phyloP scores from a whole-genome alignment of 1,140 invertebrate species.

The Lepidurus packardi region DNA sequence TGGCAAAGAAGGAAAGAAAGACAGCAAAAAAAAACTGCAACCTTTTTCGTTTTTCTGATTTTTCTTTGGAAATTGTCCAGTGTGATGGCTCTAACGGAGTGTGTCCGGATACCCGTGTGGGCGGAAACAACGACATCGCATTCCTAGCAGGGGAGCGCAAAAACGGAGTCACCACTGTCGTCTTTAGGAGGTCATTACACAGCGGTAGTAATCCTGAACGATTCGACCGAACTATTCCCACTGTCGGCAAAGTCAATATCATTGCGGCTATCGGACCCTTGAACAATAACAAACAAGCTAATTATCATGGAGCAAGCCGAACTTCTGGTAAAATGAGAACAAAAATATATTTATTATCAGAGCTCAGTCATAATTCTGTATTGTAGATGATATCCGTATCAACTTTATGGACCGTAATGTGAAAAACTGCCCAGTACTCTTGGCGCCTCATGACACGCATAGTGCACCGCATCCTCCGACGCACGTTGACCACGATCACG shows the following conservation, averaged over 20 bases:
- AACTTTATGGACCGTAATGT: conserved; percentile 58
- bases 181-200: conserved; percentile 68
- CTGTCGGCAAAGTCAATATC: conserved; percentile 58
- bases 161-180: conserved; percentile 74
- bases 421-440: conserved; percentile 40
- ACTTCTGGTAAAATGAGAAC: background rate
- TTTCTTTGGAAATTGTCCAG: conserved; percentile 36
- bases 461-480: conserved; percentile 39
- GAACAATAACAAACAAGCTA: conserved; percentile 70
- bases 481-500: conserved; percentile 40
- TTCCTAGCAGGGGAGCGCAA: conserved; percentile 65
- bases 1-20: background rate
- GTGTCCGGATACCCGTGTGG: conserved; percentile 74
- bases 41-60: background rate
- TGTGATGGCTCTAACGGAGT: conserved; percentile 64
- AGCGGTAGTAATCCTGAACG: conserved; percentile 37
- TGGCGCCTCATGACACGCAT: conserved; percentile 37
- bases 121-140: conserved; percentile 71
- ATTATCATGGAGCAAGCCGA: conserved; percentile 72
- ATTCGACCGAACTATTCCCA: conserved; percentile 48
- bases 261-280: conserved; percentile 83
- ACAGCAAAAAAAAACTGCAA: background rate
- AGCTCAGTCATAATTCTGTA: background rate
- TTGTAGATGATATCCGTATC: conserved; percentile 61
- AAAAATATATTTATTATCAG: background rate